Evolutionary conservation across 2,888 invertebrate genomes (phyloP).

Genomic region (Rhingia rostrata): DNA sequence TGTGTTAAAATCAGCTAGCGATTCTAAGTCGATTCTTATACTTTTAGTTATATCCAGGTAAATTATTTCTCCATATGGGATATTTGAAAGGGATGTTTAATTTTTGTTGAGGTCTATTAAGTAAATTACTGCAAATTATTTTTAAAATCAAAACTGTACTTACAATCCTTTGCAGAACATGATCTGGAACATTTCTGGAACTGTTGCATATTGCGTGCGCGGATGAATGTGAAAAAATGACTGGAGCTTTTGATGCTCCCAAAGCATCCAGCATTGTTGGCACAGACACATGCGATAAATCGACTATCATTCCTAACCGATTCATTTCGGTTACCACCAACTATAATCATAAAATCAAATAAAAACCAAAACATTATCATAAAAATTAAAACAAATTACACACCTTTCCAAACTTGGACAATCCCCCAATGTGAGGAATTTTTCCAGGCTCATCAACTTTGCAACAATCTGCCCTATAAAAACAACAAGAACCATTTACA

Average conservation of each 20-base stretch:
- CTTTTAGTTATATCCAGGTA: no score
- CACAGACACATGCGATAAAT: conserved; percentile 91
- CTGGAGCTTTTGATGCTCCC: conserved; percentile 90
- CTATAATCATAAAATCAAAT: conserved; percentile 81
- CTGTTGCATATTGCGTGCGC: conserved; percentile 92
- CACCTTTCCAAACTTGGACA: conserved; percentile 86
- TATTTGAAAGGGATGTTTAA: no score
- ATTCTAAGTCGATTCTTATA: no score
- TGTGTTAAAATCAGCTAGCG: no score
- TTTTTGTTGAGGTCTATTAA: no score
- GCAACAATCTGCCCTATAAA: conserved; percentile 86
- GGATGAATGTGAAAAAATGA: conserved; percentile 93
- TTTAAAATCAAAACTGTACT: conserved; percentile 69
- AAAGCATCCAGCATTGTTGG: conserved; percentile 92
- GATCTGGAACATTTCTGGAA: conserved; percentile 91
- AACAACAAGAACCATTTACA: conserved; percentile 26
- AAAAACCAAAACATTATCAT: conserved; percentile 8
- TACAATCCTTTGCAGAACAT: conserved; percentile 88
- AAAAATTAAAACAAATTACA: neutral
- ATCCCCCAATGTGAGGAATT: conserved; percentile 85
- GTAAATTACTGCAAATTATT: no score
- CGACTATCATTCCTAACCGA: conserved; percentile 93
- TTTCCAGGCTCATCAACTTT: conserved; percentile 86
- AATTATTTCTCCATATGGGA: no score
- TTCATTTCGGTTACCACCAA: conserved; percentile 94